A percentile compares a stretch with the other conserved stretches of the same genome.
Conservation (phyloP, 2,888 invertebrate species). For the Isotomurus palustris region DNA sequence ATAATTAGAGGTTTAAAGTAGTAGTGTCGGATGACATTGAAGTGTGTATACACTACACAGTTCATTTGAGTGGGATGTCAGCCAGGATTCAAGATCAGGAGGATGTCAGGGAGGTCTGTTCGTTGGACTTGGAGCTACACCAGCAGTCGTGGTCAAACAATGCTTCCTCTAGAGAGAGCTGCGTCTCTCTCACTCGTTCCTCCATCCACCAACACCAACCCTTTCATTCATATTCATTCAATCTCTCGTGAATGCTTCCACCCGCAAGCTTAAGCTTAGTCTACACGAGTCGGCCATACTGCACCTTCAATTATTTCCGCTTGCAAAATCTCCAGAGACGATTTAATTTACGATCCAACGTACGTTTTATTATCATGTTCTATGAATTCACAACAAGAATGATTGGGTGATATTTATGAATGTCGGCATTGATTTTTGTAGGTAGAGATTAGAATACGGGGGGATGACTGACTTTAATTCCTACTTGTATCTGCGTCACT, state of each 20-base stretch:
- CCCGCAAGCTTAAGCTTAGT: not conserved
- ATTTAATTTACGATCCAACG: no score
- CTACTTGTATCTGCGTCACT: no score
- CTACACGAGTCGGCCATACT: not conserved
- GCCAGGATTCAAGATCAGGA: not conserved
- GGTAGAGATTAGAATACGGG: no score
- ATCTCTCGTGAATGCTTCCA: not conserved
- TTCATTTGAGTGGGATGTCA: slow-evolving; percentile 7
- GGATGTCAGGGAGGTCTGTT: not conserved
- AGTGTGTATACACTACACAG: not conserved
- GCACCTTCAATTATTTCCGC: no score
- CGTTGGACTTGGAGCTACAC: no score
- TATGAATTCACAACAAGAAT: no score
- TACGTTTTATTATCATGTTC: no score
- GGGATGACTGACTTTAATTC: no score
- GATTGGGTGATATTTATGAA: no score
- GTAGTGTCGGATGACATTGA: not conserved
- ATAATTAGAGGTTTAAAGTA: slow-evolving; percentile 6
- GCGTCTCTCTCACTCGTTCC: not conserved
- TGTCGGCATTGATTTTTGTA: no score
- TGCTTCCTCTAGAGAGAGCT: slow-evolving; percentile 4
- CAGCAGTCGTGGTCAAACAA: not conserved
- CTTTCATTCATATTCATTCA: not conserved
- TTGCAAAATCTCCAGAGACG: no score
- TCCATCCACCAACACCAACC: not conserved